Evolutionary conservation across 1,140 invertebrate genomes (phyloP).

Genomic region (Conus ventricosus): DNA sequence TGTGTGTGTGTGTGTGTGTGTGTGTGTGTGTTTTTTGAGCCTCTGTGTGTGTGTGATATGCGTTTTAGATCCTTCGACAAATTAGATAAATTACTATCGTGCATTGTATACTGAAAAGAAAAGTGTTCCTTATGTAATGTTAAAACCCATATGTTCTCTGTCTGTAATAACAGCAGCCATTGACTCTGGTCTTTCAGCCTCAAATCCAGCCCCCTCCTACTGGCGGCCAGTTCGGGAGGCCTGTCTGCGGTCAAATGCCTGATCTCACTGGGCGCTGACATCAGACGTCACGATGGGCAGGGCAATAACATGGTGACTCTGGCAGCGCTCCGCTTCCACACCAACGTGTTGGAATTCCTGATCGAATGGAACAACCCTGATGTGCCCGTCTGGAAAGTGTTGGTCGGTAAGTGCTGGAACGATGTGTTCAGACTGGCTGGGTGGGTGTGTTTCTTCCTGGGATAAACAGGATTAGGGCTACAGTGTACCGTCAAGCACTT

Average conservation of each 20-base stretch:
- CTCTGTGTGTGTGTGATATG: no score
- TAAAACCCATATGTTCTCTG: no score
- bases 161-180: no score
- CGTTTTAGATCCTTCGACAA: no score
- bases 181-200: slow-evolving; percentile 43
- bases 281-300: slow-evolving; percentile 57
- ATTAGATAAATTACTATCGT: no score
- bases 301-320: slow-evolving; percentile 71
- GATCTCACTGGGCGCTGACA: slow-evolving; percentile 66
- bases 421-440: not conserved
- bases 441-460: not conserved
- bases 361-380: slow-evolving; percentile 68
- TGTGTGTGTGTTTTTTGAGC: no score
- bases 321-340: slow-evolving; percentile 71
- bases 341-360: slow-evolving; percentile 73
- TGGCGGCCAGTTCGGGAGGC: slow-evolving; percentile 72
- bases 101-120: no score
- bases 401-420: slow-evolving; percentile 66
- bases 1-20: no score
- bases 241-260: slow-evolving; percentile 69
- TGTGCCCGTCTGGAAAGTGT: slow-evolving; percentile 70
- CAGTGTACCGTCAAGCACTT: no score
- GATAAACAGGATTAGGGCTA: no score
- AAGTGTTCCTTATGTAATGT: no score
- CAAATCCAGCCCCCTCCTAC: slow-evolving; percentile 70